Evolutionary conservation across 2,797 vertebrate genomes (phyloP).

Genomic region (Pteronotus mesoamericanus): DNA sequence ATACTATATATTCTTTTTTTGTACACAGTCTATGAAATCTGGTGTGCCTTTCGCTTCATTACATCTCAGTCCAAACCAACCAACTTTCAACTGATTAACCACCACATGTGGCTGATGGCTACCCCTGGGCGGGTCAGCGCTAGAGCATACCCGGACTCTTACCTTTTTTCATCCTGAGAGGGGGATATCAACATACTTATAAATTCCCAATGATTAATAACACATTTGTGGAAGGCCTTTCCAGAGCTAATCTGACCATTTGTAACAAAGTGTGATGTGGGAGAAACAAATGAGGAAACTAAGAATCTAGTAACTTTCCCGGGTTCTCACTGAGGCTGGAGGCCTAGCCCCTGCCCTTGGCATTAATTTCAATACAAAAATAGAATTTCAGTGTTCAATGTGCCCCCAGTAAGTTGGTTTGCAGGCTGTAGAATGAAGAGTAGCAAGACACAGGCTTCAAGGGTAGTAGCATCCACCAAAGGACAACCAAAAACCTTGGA

Average conservation of each 20-base stretch:
- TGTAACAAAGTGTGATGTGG: background rate
- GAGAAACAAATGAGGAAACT: background rate
- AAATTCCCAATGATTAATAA: background rate
- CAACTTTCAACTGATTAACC: background rate
- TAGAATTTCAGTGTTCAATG: background rate
- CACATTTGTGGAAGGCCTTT: background rate
- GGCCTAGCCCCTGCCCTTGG: background rate
- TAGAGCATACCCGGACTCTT: background rate
- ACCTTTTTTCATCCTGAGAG: background rate
- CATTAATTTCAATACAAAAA: background rate
- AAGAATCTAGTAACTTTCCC: background rate
- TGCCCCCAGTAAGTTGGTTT: background rate
- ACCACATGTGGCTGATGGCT: background rate
- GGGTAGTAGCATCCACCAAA: background rate
- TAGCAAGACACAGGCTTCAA: background rate
- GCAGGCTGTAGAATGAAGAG: background rate
- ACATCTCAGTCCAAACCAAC: background rate
- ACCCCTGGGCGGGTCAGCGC: background rate
- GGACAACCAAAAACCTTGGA: background rate
- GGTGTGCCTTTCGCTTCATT: background rate
- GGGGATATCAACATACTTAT: background rate
- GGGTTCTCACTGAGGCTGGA: background rate
- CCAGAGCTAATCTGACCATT: background rate
- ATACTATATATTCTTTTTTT: background rate
- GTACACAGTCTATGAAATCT: background rate